Base-by-base conservation (phyloP, 2,888 invertebrate species). In the Alitta virens region DNA sequence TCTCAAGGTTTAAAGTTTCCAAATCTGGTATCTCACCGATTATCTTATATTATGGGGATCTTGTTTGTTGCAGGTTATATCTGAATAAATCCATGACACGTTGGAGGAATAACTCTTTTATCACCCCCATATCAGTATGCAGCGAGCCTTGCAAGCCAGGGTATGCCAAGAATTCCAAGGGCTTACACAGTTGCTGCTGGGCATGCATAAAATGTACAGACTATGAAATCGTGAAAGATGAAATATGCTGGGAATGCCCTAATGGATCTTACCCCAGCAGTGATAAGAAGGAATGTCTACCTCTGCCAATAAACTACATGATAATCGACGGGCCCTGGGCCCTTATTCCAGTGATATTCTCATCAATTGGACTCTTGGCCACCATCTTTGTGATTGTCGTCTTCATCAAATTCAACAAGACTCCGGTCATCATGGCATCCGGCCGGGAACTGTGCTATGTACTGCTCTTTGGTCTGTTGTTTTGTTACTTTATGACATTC, bases 361-460 rank as follows among this genome's bases (percentile, higher is more conserved):
- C 88, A 16, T 80, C 85, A 0, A 77, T 87, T 51, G 89, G 89
- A 5, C 86, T 89, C 57, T 75, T 87, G 49, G 82, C 84, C 68
- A 87, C 88, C 1, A 75, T 86, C 46, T 86, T 88, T 75, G 87
- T 88, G 2, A 83, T 86, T n/a, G 83, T 84, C 51, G 87, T 89
- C 5, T 89, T 90, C 78, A 83, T 89, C 51, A 84, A 85, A 74
- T 86, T 78, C 75, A 84, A 84, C 70, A 83, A 83, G 54, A 90
- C 90, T 0, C 90, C 90, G 0, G 85, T 90, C 40, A 89, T 90
- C 65, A 90, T 90, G 86, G 91, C 91, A 1, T 89, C 89, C 0
- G 90, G 90, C 0, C 84, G 90, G 14, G 91, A 91, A 75, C 83
- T 91, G 9, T 90, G 90, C 79, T 90, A 90, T 78, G 88, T 90